A percentile compares a stretch with the other conserved stretches of the same genome.
Evolutionary conservation across 2,113 vertebrate species (phyloP).

Genomic region (Mirza zaza): DNA sequence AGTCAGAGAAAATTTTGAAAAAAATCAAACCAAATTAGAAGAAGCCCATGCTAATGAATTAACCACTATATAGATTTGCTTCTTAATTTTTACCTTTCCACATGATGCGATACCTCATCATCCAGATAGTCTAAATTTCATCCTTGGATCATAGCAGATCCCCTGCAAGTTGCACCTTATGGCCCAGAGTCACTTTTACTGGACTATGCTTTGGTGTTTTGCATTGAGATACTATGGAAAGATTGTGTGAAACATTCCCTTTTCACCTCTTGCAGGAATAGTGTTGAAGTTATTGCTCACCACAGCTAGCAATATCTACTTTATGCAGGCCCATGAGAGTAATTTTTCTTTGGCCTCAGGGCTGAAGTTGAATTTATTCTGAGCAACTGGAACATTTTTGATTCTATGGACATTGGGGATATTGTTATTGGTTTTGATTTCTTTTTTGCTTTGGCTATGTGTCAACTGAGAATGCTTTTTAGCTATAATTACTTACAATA

Average conservation of each 20-base stretch:
- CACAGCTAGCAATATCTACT: not conserved
- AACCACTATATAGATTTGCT: not conserved
- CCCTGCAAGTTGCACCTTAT: not conserved
- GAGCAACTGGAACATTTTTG: constrained; percentile 35
- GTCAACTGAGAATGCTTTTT: constrained; percentile 38
- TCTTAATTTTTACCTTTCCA: constrained; percentile 7
- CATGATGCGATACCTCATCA: not conserved
- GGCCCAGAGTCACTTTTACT: not conserved
- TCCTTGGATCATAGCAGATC: not conserved
- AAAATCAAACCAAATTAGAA: not conserved
- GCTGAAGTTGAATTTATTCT: constrained; percentile 13
- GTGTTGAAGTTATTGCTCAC: not conserved
- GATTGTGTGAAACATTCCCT: not conserved
- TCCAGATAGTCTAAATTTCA: not conserved
- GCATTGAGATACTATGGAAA: not conserved
- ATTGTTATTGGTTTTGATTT: constrained; percentile 37
- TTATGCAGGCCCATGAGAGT: not conserved
- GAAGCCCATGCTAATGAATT: not conserved
- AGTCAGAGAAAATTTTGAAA: not conserved
- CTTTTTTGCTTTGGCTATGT: constrained; percentile 18
- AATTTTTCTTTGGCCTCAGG: constrained; percentile 24
- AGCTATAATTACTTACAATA: constrained; percentile 29
- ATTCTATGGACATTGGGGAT: not conserved
- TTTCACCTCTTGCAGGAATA: not conserved
- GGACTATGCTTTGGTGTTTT: constrained; percentile 7